A percentile compares a stretch with the other conserved stretches of the same genome.
These are phyloP conservation scores for Conops quadrifasciatus DNA, from an alignment of 2,888 invertebrate genomes.

Conservation along the genomic window DNA sequence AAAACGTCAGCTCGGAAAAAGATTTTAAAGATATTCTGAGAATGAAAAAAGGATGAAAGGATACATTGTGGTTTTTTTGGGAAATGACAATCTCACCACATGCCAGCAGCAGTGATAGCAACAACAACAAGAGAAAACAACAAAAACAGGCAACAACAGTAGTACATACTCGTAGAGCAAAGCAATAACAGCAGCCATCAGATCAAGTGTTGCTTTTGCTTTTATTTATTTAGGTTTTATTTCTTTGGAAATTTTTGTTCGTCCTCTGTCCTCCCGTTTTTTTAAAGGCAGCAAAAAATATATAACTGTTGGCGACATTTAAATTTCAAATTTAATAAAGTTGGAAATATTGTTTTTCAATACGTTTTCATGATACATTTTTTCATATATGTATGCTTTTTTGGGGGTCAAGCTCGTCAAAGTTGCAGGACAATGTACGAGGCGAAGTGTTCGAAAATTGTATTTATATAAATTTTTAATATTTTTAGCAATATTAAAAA, in stretches of 20 bases:
- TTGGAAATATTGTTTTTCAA: background rate
- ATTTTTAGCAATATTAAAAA: too few species aligned
- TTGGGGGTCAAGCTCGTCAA: background rate
- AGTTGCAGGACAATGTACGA: too few species aligned
- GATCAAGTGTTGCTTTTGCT: constrained; percentile 1
- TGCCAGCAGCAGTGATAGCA: background rate
- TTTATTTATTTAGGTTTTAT: background rate
- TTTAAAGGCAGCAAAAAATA: background rate
- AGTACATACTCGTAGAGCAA: too few species aligned
- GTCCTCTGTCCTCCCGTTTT: background rate
- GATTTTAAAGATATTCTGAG: too few species aligned
- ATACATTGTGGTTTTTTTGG: constrained; percentile 18
- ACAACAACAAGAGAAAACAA: background rate
- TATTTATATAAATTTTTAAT: too few species aligned
- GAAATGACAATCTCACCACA: constrained; percentile 10
- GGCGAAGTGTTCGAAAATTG: too few species aligned
- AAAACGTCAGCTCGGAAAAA: constrained; percentile 14
- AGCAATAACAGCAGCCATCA: background rate
- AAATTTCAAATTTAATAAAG: background rate
- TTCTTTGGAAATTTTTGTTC: background rate
- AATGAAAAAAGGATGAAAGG: background rate
- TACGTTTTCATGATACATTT: background rate
- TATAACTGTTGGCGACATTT: constrained; percentile 3
- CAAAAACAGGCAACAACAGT: background rate
- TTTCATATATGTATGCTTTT: background rate